These are phyloP conservation scores for Eilema griseolum DNA, from an alignment of 2,888 invertebrate species.

Conservation along the genomic window DNA sequence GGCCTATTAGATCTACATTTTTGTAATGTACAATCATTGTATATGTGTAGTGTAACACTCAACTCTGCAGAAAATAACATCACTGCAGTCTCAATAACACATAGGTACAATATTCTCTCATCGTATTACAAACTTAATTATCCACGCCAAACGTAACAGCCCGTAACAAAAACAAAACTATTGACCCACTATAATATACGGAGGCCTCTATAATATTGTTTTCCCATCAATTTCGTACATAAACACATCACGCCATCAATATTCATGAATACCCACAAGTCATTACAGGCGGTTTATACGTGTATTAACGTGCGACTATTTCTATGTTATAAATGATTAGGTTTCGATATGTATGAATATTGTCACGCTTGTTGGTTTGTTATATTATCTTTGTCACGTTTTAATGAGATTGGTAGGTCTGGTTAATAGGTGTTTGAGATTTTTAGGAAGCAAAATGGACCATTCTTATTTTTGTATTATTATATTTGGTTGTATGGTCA, in stretches of 20 bases:
- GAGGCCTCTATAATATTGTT: constrained; percentile 49
- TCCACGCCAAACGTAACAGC: not conserved
- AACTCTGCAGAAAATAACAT: not conserved
- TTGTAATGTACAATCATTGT: too few relatives aligned
- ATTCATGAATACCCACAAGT: constrained; percentile 52
- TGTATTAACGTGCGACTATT: constrained; percentile 41
- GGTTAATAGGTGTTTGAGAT: not conserved
- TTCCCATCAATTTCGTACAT: constrained; percentile 52
- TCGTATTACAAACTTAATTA: constrained; percentile 8
- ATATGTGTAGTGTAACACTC: too few relatives aligned
- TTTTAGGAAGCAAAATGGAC: too few relatives aligned
- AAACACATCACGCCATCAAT: constrained; percentile 53
- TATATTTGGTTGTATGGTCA: too few relatives aligned
- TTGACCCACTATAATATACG: constrained; percentile 37
- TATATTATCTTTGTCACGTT: not conserved
- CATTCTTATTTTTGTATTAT: too few relatives aligned
- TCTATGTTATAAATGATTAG: constrained; percentile 36
- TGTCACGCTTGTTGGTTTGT: constrained; percentile 23
- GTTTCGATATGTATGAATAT: constrained; percentile 7
- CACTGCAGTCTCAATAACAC: not conserved
- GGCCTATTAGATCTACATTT: too few relatives aligned
- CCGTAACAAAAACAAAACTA: constrained; percentile 30
- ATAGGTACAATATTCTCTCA: not conserved
- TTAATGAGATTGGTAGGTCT: not conserved
- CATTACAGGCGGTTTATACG: constrained; percentile 39